Conservation (phyloP, 2,888 invertebrate species). For the Leptopterna dolabrata region DNA sequence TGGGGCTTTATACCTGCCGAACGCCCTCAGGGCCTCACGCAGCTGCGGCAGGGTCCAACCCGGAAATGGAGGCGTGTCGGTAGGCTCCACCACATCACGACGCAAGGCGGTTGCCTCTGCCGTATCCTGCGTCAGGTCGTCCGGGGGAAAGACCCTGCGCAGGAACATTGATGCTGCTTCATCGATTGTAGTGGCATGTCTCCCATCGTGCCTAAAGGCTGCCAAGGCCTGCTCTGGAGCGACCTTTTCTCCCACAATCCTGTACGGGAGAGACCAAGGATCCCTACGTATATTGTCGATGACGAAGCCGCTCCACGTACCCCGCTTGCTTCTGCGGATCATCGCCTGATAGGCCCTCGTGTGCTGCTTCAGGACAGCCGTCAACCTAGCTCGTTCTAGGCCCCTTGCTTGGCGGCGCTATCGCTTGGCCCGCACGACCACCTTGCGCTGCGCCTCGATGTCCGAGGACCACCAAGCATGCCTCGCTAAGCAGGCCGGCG, state of each 20-base stretch:
- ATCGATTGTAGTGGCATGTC: background rate
- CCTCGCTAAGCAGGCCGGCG: too few relatives aligned
- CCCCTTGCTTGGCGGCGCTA: too few relatives aligned
- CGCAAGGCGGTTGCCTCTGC: background rate
- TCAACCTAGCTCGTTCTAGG: too few relatives aligned
- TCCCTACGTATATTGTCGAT: too few relatives aligned
- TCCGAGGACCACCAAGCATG: too few relatives aligned
- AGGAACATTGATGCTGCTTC: background rate
- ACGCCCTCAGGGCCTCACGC: background rate
- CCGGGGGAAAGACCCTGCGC: background rate
- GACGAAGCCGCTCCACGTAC: too few relatives aligned
- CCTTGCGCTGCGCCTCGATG: background rate
- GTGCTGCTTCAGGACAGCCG: too few relatives aligned
- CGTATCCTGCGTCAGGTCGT: background rate
- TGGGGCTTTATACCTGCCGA: background rate
- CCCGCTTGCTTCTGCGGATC: background rate
- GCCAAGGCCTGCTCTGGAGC: background rate
- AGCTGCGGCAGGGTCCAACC: too few relatives aligned
- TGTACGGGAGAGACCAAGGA: too few relatives aligned
- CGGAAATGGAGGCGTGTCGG: background rate
- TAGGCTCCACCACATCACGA: background rate
- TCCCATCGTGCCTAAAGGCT: background rate
- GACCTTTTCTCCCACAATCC: background rate
- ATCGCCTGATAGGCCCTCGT: background rate
- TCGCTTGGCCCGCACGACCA: background rate